A percentile compares a stretch with the other conserved stretches of the same genome.
phyloP scores from a whole-genome alignment of 2,113 vertebrate species.

The Campylomormyrus tamandua region DNA sequence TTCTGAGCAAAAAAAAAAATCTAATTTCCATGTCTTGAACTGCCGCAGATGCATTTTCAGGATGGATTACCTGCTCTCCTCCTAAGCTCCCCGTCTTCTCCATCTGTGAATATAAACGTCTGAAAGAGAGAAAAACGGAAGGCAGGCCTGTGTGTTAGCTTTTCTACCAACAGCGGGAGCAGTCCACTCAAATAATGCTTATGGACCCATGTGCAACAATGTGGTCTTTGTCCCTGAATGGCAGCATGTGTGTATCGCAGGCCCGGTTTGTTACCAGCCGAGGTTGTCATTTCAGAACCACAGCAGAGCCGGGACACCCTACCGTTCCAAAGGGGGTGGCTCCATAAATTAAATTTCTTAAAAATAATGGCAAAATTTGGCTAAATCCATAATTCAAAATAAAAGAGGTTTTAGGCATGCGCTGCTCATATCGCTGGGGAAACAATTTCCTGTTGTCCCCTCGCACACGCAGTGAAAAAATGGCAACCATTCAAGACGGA shows the following conservation, averaged over 20 bases:
- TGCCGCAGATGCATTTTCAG: background rate
- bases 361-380: background rate
- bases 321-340: background rate
- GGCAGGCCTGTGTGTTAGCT: background rate
- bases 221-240: background rate
- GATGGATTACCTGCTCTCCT: constrained; percentile 63
- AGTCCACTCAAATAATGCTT: background rate
- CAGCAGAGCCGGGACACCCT: background rate
- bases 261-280: background rate
- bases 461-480: background rate
- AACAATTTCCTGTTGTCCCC: background rate
- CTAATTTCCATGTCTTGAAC: background rate
- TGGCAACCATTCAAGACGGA: background rate
- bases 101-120: constrained; percentile 94
- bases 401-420: background rate
- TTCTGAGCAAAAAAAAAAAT: background rate
- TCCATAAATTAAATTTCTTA: background rate
- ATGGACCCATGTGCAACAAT: background rate
- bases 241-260: background rate
- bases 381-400: background rate
- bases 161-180: background rate
- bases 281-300: background rate
- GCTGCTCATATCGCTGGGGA: background rate
- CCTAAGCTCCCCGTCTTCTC: constrained; percentile 77
- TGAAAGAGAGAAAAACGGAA: constrained; percentile 44